Conservation (phyloP, 2,113 vertebrate species). For the Laticauda laticaudata region DNA sequence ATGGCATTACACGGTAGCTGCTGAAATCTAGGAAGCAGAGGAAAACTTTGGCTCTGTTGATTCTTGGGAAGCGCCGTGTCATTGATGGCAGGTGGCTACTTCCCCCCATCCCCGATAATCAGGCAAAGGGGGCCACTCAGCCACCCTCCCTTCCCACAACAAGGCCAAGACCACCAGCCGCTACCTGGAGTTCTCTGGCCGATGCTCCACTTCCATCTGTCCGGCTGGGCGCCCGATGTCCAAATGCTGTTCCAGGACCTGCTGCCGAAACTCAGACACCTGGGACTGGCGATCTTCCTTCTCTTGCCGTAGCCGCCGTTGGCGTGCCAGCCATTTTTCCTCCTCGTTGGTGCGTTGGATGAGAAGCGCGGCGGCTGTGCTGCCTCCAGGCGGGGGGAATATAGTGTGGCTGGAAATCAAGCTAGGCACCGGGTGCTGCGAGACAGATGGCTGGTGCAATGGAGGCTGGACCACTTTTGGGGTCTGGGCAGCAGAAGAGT, state of each 20-base stretch:
- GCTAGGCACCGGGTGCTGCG: slow-evolving; percentile 84
- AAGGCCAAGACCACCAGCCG: background rate
- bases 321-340: slow-evolving; percentile 93
- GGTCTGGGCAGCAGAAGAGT: slow-evolving; percentile 73
- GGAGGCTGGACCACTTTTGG: slow-evolving; percentile 86
- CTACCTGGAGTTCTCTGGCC: slow-evolving; percentile 85
- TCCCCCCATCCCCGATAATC: background rate
- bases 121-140: background rate
- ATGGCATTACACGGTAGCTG: background rate
- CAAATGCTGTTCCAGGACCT: slow-evolving; percentile 95
- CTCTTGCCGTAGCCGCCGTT: slow-evolving; percentile 92
- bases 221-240: slow-evolving; percentile 80
- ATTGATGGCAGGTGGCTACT: background rate
- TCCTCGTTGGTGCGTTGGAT: slow-evolving; percentile 93
- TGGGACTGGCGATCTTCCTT: slow-evolving; percentile 97
- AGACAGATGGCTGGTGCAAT: slow-evolving; percentile 73
- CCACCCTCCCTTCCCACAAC: background rate
- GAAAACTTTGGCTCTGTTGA: background rate
- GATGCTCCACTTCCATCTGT: slow-evolving; percentile 75
- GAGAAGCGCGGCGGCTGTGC: slow-evolving; percentile 79
- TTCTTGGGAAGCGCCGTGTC: background rate
- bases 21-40: slow-evolving; percentile 6
- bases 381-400: slow-evolving; percentile 79
- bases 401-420: slow-evolving; percentile 84
- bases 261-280: slow-evolving; percentile 95